Conservation (phyloP, 2,113 vertebrate species). For the Alexandromys fortis region DNA sequence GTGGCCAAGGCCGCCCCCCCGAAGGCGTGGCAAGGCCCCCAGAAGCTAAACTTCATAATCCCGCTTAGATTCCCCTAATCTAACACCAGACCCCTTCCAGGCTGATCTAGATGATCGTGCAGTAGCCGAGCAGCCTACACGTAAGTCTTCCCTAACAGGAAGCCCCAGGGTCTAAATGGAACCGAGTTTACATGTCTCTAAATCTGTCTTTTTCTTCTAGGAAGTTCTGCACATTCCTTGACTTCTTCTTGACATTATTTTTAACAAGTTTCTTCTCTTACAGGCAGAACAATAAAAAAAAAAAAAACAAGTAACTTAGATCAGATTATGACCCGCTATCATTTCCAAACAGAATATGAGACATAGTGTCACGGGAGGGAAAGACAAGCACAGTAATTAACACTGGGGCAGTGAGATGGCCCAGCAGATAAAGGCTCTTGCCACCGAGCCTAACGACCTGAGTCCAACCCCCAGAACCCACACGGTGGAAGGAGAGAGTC, state of each 20-base stretch:
- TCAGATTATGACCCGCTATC: not conserved
- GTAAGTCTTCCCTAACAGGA: not conserved
- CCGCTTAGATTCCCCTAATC: not conserved
- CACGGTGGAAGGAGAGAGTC: not conserved
- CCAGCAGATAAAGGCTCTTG: not conserved
- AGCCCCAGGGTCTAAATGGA: not conserved
- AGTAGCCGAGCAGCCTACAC: not conserved
- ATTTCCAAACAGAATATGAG: not conserved
- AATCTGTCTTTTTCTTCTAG: not conserved
- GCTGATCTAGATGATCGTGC: not conserved
- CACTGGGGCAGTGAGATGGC: not conserved
- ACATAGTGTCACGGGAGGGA: not conserved
- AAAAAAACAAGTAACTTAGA: not conserved
- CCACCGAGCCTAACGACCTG: not conserved
- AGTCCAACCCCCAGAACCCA: too few species aligned
- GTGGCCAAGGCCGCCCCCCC: too few species aligned
- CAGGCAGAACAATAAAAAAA: not conserved
- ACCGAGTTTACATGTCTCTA: not conserved
- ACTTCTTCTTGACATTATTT: conserved; percentile 15
- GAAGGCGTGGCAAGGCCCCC: rapidly evolving
- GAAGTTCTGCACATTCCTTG: not conserved
- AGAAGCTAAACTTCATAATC: not conserved
- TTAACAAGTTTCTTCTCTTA: conserved; percentile 21
- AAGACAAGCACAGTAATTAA: not conserved
- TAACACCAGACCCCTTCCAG: not conserved